These are phyloP conservation scores for Drosophila demipolita DNA, from an alignment of 2,888 invertebrate species.

Conservation along the genomic window DNA sequence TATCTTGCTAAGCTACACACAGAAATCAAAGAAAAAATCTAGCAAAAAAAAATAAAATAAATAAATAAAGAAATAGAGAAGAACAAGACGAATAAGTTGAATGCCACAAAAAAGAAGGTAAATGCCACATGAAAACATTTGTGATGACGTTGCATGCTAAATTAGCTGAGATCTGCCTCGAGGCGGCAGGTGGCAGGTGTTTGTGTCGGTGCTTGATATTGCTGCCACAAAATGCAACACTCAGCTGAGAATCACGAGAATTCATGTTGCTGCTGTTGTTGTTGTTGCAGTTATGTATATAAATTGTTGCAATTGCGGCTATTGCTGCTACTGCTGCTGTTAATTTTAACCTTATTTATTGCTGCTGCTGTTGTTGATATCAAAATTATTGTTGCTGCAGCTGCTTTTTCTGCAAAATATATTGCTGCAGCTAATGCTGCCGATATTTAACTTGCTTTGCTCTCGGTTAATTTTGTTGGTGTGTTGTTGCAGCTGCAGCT, in stretches of 20 bases:
- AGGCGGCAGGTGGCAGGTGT: not conserved
- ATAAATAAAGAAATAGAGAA: no score
- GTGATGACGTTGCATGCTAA: conserved; percentile 7
- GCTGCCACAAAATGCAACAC: conserved; percentile 1
- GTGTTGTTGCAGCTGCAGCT: not conserved
- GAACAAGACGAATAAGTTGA: not conserved
- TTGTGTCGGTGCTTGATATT: not conserved
- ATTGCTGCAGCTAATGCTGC: not conserved
- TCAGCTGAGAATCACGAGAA: not conserved
- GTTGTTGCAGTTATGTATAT: not conserved
- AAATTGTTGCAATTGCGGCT: not conserved
- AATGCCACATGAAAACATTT: conserved; percentile 6
- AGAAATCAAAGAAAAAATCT: conserved; percentile 35
- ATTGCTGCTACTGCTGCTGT: not conserved
- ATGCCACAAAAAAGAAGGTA: conserved; percentile 3
- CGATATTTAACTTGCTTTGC: not conserved
- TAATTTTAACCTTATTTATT: not conserved
- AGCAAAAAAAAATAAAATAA: conserved; percentile 7
- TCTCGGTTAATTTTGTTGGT: not conserved
- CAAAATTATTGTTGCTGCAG: conserved; percentile 1
- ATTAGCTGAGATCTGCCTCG: not conserved
- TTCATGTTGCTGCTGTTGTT: no score
- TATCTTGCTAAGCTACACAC: conserved; percentile 49
- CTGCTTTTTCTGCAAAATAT: not conserved
- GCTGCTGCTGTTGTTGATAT: not conserved